Evolutionary conservation across 2,888 invertebrate genomes (phyloP), one percentile per base, ranked within the genome.

Genomic region (Hanleya hanleyi): DNA sequence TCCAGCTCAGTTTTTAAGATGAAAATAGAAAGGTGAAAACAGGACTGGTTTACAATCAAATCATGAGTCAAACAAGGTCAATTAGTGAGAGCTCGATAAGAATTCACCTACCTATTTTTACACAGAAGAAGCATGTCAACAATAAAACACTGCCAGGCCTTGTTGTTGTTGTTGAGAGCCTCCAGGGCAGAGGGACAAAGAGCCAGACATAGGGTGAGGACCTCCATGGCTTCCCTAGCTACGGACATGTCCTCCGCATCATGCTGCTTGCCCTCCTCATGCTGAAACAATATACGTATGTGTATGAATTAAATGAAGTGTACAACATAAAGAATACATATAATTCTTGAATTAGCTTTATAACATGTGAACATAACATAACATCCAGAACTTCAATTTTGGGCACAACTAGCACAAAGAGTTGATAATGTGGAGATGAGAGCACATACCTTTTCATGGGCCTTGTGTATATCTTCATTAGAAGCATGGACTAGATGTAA

Each of bases 161-260:
- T 92, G 85, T 97, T 96, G 85, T 97, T 96, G 84, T 94, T 94
- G 77, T 96, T 94, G 35, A 98, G 92, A 36, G 94, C 93, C 83
- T 97, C 96, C 78, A 97, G 92, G 70, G 95, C 95, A 70, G 94
- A 94, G n/a, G 96, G 96, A 90, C 96, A 97, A 66, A 98, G 91
- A 65, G 97, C 95, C 88, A 98, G 93, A 80, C 96, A 95, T 80
- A 98, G 94, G 67, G 97, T 96, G 77, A 98, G 92, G 76, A 97
- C 95, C 92, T 98, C 98, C 89, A 98, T 92, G 65, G 97, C 96
- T 92, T 98, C 98, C 84, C 96, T 95, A 85, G 96, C 96, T 87
- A 96, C 95, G 92, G 82, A 80, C 62, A 91, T 85, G 76, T 91
- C 91, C 75, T 91, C 91, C 35, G 80, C 70, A 51, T 91, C 91